Conservation (phyloP, 2,888 invertebrate species). For the Galeopsomyia nigrocyanea region DNA sequence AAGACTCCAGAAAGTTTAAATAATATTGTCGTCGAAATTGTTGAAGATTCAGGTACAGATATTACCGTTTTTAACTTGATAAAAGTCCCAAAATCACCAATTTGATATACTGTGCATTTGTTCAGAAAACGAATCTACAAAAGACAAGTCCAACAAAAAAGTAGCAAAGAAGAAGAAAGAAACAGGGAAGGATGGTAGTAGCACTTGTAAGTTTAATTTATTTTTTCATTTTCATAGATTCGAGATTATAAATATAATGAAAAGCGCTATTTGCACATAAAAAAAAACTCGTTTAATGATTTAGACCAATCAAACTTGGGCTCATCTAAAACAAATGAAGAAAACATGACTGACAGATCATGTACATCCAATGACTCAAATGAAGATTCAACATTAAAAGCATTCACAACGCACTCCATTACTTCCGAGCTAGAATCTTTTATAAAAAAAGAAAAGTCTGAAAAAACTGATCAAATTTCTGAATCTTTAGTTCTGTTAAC, state of each 20-base stretch:
- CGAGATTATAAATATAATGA: conserved; percentile 21
- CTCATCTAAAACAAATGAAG: conserved; percentile 32
- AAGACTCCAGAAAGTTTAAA: conserved; percentile 26
- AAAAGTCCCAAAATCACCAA: background rate
- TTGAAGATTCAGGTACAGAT: conserved; percentile 37
- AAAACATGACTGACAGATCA: conserved; percentile 35
- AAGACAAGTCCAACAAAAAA: conserved; percentile 25
- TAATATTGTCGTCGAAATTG: conserved; percentile 29
- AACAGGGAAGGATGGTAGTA: conserved; percentile 5
- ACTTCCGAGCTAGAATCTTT: conserved; percentile 26
- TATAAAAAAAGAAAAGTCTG: conserved; percentile 8
- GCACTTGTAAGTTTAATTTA: conserved; percentile 27
- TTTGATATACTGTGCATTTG: conserved; percentile 1
- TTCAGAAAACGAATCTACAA: conserved; percentile 23
- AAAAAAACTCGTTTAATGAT: conserved; percentile 43
- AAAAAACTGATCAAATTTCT: background rate
- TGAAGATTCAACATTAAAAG: conserved; percentile 30
- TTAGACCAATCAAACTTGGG: conserved; percentile 34
- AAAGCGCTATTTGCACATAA: conserved; percentile 47
- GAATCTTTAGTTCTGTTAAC: conserved; percentile 3
- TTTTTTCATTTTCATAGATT: conserved; percentile 9
- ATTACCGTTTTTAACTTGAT: background rate
- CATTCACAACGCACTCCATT: conserved; percentile 10
- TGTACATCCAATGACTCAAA: conserved; percentile 38
- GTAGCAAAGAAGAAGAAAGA: conserved; percentile 6